Conservation (phyloP, 2,888 invertebrate species). For the Crocallis elinguaria region DNA sequence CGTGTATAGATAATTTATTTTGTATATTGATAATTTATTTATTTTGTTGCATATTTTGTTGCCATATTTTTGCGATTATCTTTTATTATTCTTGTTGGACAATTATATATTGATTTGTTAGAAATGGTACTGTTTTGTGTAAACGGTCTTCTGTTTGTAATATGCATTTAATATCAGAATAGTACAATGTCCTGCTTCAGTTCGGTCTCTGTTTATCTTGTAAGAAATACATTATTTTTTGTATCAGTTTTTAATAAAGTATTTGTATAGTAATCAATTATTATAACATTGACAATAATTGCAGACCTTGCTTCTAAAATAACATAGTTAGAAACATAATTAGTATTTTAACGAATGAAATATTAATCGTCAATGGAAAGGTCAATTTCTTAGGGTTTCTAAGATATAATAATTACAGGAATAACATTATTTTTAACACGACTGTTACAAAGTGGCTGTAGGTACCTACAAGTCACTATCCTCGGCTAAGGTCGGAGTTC, state of each 20-base stretch:
- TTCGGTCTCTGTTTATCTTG: background rate
- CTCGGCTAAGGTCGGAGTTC: background rate
- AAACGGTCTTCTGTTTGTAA: conserved; percentile 11
- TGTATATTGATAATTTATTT: too few relatives aligned
- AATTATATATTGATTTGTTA: background rate
- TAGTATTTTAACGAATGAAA: conserved; percentile 14
- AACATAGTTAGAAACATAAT: conserved; percentile 22
- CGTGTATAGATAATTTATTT: conserved; percentile 7
- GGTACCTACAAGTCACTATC: background rate
- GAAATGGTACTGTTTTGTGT: background rate
- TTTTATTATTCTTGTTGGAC: background rate
- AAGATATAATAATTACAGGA: conserved; percentile 11
- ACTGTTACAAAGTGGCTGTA: background rate
- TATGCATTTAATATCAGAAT: conserved; percentile 20
- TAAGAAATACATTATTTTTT: background rate
- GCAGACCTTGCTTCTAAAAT: conserved; percentile 17
- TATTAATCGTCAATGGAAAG: conserved; percentile 11
- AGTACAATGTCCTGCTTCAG: background rate
- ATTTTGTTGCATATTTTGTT: conserved; percentile 12
- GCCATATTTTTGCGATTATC: conserved; percentile 8
- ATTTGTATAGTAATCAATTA: background rate
- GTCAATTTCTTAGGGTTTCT: conserved; percentile 28
- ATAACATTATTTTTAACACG: background rate
- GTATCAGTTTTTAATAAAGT: background rate
- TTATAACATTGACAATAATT: conserved; percentile 31